Evolutionary conservation across 2,888 invertebrate genomes (phyloP).

Genomic region (Phanerotoma sp.): DNA sequence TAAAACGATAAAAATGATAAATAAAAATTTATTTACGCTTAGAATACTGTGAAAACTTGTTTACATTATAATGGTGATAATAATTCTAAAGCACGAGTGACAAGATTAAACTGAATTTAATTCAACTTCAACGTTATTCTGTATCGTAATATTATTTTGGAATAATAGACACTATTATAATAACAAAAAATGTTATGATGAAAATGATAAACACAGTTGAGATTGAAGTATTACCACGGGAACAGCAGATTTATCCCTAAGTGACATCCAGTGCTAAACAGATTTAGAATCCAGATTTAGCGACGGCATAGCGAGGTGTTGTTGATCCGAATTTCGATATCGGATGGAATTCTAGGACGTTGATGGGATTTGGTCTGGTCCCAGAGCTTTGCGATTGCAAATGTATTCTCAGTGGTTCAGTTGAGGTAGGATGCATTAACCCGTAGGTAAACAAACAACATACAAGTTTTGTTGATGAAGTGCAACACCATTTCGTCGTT

Average conservation of each 20-base stretch:
- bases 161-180: no score
- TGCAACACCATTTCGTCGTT: not conserved
- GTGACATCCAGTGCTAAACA: not conserved
- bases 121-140: no score
- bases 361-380: constrained; percentile 39
- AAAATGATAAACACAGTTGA: no score
- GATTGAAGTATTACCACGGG: not conserved
- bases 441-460: constrained; percentile 12
- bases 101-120: no score
- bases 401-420: constrained; percentile 41
- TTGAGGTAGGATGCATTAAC: constrained; percentile 37
- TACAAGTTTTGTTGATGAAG: not conserved
- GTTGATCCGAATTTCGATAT: constrained; percentile 23
- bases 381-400: constrained; percentile 46
- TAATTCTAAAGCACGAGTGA: no score
- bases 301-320: constrained; percentile 17
- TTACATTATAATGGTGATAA: no score
- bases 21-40: no score
- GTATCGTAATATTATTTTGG: no score
- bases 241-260: constrained; percentile 1
- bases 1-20: no score
- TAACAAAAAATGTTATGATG: no score
- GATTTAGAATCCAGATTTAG: not conserved
- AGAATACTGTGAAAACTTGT: no score
- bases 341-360: constrained; percentile 9